Base-by-base conservation (phyloP, 1,140 invertebrate species). In the Chironomus tepperi region DNA sequence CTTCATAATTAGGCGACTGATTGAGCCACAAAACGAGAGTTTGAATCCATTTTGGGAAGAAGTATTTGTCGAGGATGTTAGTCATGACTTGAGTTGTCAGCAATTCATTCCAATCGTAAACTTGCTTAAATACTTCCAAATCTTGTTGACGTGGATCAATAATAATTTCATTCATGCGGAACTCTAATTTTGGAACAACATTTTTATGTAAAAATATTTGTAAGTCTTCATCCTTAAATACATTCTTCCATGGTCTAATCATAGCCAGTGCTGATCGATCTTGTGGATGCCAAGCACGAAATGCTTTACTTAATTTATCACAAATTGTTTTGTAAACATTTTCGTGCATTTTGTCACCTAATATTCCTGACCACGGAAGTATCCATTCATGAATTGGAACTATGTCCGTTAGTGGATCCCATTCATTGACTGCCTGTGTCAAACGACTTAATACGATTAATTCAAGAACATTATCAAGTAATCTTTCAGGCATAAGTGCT, bases 381-480 rank as follows among this genome's bases (percentile, higher is more conserved):
- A 98, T 89, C 98, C 98, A 99, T 7, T 90, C 88, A 83, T 99
- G 96, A 77, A 99, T 94, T 2, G 97, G 96, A 74, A 97, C 88
- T 0, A 91, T 92, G 80, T 99, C 97, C 0, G 90, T 93, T 0
- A 97, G 84, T 0, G 98, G 97, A 86, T 99, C 94, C 98, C 97
- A 99, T 64, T 89, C 87, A 65, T 93, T 89, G 0, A 97, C 94
- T 77, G 93, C 94, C 15, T 85, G 79, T 42, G 90, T 88, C 43
- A 99, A 81, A 75, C 89, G 87, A 0, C 94, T 94, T 75, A 96
- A 83, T 43, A 98, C 86, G 7, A 94, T 82, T 77, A 96, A 89
- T 74, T 96, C 90, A 7, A 94, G 84, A 76, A 96, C 88, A 79
- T 94, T 92, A 74, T 93, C 89, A 70, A 92, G 77, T 42, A 98